Conservation (phyloP, 2,113 vertebrate species). For the Lepus europaeus region DNA sequence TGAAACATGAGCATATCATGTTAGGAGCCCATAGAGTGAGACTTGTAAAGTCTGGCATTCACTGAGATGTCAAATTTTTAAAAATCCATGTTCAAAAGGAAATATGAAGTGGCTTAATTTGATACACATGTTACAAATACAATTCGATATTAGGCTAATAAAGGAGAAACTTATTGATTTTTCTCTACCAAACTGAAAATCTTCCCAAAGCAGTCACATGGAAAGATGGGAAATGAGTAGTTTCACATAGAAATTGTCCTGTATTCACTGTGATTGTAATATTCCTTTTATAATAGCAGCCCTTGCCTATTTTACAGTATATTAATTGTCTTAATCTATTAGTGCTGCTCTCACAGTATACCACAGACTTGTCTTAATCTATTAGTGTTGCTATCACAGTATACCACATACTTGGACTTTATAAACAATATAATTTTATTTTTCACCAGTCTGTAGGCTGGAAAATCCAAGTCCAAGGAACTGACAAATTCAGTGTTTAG, state of each 20-base stretch:
- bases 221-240: neutral
- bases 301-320: neutral
- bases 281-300: neutral
- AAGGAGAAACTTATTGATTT: neutral
- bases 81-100: slow-evolving; percentile 17
- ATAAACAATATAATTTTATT: neutral
- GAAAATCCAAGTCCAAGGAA: neutral
- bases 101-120: slow-evolving; percentile 28
- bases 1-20: neutral
- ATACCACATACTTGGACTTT: neutral
- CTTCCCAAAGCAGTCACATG: neutral
- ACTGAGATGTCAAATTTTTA: slow-evolving; percentile 23
- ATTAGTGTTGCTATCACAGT: neutral
- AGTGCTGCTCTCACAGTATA: neutral
- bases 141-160: neutral
- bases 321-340: neutral
- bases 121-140: neutral
- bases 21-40: neutral
- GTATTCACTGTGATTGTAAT: neutral
- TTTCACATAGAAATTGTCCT: neutral
- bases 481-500: neutral
- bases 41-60: neutral
- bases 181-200: neutral
- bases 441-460: neutral
- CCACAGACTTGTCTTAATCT: neutral